Conservation (phyloP, 2,797 vertebrate genomes). For the Chelidonichthys spinosus region DNA sequence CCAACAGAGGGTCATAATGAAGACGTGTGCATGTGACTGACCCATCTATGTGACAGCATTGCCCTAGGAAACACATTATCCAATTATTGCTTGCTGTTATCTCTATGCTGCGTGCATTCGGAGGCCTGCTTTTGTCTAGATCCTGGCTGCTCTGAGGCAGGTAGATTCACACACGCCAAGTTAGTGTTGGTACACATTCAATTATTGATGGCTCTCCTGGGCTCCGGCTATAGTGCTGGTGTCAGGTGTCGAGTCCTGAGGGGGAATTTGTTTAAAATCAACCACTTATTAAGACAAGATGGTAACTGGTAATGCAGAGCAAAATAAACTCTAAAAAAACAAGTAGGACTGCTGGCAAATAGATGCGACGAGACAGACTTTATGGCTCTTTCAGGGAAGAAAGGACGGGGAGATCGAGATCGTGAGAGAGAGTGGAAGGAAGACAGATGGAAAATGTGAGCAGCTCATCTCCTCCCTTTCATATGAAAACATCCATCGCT, state of each 20-base stretch:
- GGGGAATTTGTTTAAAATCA: conserved; percentile 72
- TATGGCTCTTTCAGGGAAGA: neutral
- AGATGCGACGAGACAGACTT: conserved; percentile 7
- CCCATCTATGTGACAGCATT: conserved; percentile 1
- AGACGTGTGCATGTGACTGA: neutral
- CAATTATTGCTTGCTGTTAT: conserved; percentile 29
- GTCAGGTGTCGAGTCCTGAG: conserved; percentile 79
- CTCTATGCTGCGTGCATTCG: conserved; percentile 29
- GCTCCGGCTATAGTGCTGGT: conserved; percentile 71
- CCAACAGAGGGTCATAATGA: conserved; percentile 4
- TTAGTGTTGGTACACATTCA: conserved; percentile 71
- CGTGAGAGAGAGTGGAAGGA: conserved; percentile 6
- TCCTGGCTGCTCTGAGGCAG: conserved; percentile 41
- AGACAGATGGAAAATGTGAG: conserved; percentile 47
- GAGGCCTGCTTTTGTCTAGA: conserved; percentile 47
- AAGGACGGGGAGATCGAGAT: neutral
- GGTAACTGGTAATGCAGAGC: neutral
- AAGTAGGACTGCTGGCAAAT: neutral
- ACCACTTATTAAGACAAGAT: conserved; percentile 59
- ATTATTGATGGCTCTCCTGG: conserved; percentile 83
- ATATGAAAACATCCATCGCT: neutral
- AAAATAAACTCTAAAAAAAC: neutral
- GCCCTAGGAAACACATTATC: conserved; percentile 22
- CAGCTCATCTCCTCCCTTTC: conserved; percentile 15
- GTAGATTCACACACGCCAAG: conserved; percentile 42